phyloP scores from a whole-genome alignment of 2,797 vertebrate genomes.

The Balearica regulorum region DNA sequence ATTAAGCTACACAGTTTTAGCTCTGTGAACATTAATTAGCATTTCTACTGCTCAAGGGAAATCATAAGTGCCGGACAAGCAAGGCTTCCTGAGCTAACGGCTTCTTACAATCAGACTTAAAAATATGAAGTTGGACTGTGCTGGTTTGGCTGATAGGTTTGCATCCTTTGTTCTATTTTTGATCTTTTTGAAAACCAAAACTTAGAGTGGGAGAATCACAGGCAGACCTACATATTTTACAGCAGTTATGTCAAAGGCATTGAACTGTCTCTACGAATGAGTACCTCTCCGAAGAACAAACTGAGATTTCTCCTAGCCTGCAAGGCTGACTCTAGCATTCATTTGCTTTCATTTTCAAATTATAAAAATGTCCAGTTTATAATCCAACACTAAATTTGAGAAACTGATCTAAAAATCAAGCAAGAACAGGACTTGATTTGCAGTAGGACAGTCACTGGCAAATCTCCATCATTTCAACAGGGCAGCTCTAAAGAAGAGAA shows the following conservation, averaged over 20 bases:
- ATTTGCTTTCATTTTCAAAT: constrained; percentile 24
- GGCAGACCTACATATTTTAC: constrained; percentile 31
- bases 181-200: constrained; percentile 26
- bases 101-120: background rate
- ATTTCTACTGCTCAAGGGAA: constrained; percentile 14
- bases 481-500: constrained; percentile 14
- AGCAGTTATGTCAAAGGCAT: background rate
- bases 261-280: background rate
- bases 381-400: constrained; percentile 4
- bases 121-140: background rate
- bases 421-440: background rate
- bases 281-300: background rate
- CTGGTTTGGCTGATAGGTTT: background rate
- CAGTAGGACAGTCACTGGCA: background rate
- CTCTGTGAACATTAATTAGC: constrained; percentile 9
- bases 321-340: background rate
- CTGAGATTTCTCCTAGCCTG: background rate
- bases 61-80: background rate
- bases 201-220: background rate
- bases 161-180: constrained; percentile 7
- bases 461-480: constrained; percentile 34
- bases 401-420: background rate
- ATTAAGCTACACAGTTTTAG: background rate
- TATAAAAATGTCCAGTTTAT: background rate
- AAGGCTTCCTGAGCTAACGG: background rate